A percentile compares a stretch with the other conserved stretches of the same genome.
Conservation (phyloP, 2,797 vertebrate genomes). For the Myripristis jacobus region DNA sequence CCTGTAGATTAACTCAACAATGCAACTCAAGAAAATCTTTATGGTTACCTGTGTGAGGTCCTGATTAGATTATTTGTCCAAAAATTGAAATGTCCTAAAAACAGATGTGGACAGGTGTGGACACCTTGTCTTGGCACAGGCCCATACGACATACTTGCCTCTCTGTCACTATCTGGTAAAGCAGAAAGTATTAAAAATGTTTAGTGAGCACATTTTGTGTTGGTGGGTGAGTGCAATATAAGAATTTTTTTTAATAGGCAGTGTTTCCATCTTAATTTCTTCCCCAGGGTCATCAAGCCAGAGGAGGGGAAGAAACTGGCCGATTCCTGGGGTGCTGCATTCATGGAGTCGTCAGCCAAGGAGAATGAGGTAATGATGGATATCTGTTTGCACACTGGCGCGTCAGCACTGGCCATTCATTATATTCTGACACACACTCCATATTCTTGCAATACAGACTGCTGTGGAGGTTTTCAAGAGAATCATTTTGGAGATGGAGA, state of each 20-base stretch:
- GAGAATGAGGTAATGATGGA: slow-evolving; percentile 86
- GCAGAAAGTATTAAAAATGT: background rate
- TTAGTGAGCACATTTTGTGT: background rate
- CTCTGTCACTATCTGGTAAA: background rate
- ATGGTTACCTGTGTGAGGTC: too few relatives aligned
- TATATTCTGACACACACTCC: slow-evolving; percentile 8
- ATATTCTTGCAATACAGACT: slow-evolving; percentile 73
- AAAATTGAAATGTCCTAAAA: too few relatives aligned
- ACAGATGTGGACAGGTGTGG: too few relatives aligned
- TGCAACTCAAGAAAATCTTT: too few relatives aligned
- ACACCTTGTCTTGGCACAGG: background rate
- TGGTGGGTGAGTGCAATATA: background rate
- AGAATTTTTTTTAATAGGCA: background rate
- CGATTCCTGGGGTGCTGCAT: slow-evolving; percentile 88
- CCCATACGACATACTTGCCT: background rate
- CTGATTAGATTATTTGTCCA: too few relatives aligned
- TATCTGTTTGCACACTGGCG: background rate
- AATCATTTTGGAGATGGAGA: slow-evolving; percentile 90
- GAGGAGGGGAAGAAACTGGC: slow-evolving; percentile 91
- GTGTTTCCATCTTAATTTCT: background rate
- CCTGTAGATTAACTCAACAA: too few relatives aligned
- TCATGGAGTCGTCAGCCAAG: slow-evolving; percentile 91
- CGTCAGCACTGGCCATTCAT: background rate
- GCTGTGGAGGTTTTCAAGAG: slow-evolving; percentile 88
- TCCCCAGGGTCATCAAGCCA: slow-evolving; percentile 85